Evolutionary conservation across 2,113 vertebrate species (phyloP).

Genomic region (Apodemus speciosus): DNA sequence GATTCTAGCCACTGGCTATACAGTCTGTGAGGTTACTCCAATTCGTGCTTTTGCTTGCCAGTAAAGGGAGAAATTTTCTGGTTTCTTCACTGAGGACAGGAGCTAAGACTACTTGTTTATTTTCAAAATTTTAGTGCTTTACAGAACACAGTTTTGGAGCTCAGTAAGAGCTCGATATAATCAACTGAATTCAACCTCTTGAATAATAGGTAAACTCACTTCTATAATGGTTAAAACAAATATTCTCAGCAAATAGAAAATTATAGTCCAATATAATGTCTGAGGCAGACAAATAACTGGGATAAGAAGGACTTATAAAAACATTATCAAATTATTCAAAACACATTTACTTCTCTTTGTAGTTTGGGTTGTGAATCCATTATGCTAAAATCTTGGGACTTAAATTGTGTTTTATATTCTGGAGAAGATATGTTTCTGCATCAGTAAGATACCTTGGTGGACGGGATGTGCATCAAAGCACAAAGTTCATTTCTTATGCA

Average conservation of each 20-base stretch:
- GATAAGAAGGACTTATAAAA: neutral
- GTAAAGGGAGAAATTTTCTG: neutral
- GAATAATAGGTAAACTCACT: neutral
- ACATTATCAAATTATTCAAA: slow-evolving; percentile 30
- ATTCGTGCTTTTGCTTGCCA: neutral
- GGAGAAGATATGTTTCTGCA: neutral
- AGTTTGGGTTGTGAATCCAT: neutral
- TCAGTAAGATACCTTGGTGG: neutral
- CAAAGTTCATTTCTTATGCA: neutral
- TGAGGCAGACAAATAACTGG: neutral
- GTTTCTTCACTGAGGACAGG: neutral
- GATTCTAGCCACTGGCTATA: neutral
- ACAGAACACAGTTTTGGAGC: neutral
- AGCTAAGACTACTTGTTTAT: neutral
- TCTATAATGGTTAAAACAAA: neutral
- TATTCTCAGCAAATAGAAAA: neutral
- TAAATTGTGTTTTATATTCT: neutral
- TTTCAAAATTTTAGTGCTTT: slow-evolving; percentile 4
- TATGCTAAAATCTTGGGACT: neutral
- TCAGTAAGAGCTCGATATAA: neutral
- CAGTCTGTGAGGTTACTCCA: neutral
- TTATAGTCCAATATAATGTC: neutral
- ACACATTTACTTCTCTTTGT: neutral
- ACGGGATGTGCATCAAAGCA: neutral
- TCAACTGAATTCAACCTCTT: neutral